Evolutionary conservation across 2,113 vertebrate genomes (phyloP), one percentile per base, ranked within the genome.

Genomic region (Seriola quinqueradiata): DNA sequence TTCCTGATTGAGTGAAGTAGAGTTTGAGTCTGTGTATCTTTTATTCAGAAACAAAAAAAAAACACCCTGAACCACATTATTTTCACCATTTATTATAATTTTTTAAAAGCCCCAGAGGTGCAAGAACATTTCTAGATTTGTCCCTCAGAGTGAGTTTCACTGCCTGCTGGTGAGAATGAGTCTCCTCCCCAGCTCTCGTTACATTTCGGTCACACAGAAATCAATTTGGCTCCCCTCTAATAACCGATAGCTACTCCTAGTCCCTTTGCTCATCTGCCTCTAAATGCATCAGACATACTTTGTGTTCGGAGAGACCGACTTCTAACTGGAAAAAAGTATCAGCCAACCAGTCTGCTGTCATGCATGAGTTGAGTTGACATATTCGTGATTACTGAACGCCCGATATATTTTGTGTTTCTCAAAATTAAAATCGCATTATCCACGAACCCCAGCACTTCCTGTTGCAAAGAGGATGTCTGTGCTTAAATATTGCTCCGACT

Each of bases 191-290:
- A 38, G 12, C 19, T 71, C 57, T 73, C 42, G 69, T 73, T 87
- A 84, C 44, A 75, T 32, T 75, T 69, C 63, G 58, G 77, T 42
- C 64, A 40, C 38, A 7, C 42, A 63, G 4, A 79, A 80, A 89
- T 74, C 63, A 28, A 68, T 83, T 79, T 65, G 25, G 23, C 54
- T 48, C 34, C 34, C 13, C n/a, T 60, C 36, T 70, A 25, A 77
- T 44, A 75, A 78, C 34, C 23, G 23, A 77, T 40, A 58, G 65
- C 50, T 14, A n/a, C 28, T 70, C 28, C 52, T 3, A 14, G 60
- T 28, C 40, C 36, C 73, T 23, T 76, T 28, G 5, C 36, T 71
- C 48, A 38, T 74, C 67, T 28, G n/a, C 70, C 54, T 61, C 50
- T 74, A 17, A 78, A 81, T 21, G 42, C 55, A 60, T 58, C 46